Conservation (phyloP, 2,888 invertebrate genomes). For the Lottia gigantea region DNA sequence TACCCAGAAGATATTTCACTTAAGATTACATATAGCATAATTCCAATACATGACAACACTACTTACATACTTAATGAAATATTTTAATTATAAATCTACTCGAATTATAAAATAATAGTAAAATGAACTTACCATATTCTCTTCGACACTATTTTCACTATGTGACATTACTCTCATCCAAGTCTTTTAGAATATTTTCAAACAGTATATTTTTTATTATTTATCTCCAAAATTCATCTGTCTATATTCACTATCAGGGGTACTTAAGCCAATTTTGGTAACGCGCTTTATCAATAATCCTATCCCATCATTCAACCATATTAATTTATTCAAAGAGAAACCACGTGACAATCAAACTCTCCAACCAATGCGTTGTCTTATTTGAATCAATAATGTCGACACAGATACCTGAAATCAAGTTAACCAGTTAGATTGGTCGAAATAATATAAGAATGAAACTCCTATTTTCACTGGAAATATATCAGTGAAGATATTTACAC, state of each 20-base stretch:
- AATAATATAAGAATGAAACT: slow-evolving; percentile 1
- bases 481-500: not conserved
- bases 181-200: slow-evolving; percentile 6
- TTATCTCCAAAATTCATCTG: slow-evolving; percentile 7
- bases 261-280: slow-evolving; percentile 38
- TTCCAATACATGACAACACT: too few species aligned
- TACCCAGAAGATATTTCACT: too few species aligned
- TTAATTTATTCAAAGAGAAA: slow-evolving; percentile 50
- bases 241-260: slow-evolving; percentile 20
- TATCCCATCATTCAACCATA: slow-evolving; percentile 53
- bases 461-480: not conserved
- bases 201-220: slow-evolving; percentile 17
- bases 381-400: slow-evolving; percentile 4
- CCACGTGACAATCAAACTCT: slow-evolving; percentile 40
- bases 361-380: slow-evolving; percentile 12
- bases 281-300: slow-evolving; percentile 52
- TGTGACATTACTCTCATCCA: slow-evolving; percentile 28
- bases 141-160: slow-evolving; percentile 28
- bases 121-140: slow-evolving; percentile 30
- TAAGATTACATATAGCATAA: too few species aligned
- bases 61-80: too few species aligned
- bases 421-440: slow-evolving; percentile 5
- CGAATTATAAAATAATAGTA: slow-evolving; percentile 15
- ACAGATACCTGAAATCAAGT: not conserved
- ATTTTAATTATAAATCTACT: too few species aligned